Evolutionary conservation across 2,113 vertebrate genomes (phyloP).

Genomic region (Gila orcuttii): DNA sequence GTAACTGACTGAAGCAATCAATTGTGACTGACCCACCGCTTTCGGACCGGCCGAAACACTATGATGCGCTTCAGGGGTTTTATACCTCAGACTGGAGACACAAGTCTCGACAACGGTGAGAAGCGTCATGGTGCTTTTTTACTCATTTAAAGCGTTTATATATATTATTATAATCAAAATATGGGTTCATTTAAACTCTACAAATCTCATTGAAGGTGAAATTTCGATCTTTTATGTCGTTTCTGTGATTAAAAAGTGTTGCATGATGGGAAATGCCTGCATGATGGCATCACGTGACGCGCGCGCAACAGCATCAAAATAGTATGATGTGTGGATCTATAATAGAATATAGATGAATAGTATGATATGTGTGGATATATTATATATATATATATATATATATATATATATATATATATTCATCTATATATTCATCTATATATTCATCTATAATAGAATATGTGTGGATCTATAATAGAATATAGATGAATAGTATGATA

Average conservation of each 20-base stretch:
- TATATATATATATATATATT: no score
- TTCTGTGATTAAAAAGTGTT: not conserved
- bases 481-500: no score
- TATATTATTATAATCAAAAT: not conserved
- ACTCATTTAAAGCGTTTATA: rapidly evolving
- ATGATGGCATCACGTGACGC: not conserved
- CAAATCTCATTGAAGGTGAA: not conserved
- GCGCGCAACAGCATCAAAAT: not conserved
- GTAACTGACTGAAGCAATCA: constrained; percentile 66
- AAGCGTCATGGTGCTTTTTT: rapidly evolving
- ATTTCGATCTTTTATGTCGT: not conserved
- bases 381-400: no score
- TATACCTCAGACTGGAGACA: rapidly evolving
- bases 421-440: no score
- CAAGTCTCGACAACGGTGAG: not conserved
- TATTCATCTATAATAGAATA: no score
- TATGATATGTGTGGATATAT: no score
- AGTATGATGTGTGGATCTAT: no score
- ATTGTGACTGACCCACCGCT: constrained; percentile 58
- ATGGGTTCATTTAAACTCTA: no score
- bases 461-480: no score
- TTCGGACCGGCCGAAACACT: constrained; percentile 37
- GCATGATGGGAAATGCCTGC: constrained; percentile 45
- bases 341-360: no score
- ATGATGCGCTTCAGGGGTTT: rapidly evolving